phyloP scores from a whole-genome alignment of 2,113 vertebrate genomes.

The Calyptommatus sinebrachiatus region DNA sequence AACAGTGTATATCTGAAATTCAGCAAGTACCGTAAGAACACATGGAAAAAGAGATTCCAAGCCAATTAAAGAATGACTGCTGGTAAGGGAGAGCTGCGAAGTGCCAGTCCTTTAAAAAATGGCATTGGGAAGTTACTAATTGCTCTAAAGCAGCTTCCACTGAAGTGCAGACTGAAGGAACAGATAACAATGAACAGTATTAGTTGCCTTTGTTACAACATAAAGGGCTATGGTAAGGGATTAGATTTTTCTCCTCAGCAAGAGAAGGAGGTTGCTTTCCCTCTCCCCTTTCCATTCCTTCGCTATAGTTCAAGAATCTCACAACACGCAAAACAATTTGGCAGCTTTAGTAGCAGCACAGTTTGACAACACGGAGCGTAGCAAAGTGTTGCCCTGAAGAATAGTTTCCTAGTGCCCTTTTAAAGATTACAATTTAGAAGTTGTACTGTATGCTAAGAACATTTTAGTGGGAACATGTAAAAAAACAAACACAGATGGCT shows the following conservation, averaged over 20 bases:
- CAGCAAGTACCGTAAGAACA: slow-evolving; percentile 43
- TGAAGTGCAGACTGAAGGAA: slow-evolving; percentile 54
- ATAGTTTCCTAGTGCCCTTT: slow-evolving; percentile 33
- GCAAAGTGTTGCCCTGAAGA: slow-evolving; percentile 44
- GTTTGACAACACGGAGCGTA: slow-evolving; percentile 34
- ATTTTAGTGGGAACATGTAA: slow-evolving; percentile 49
- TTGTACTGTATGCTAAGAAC: slow-evolving; percentile 28
- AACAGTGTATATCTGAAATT: no score
- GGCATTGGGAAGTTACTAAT: slow-evolving; percentile 38
- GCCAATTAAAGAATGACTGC: slow-evolving; percentile 53
- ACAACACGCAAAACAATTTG: slow-evolving; percentile 39
- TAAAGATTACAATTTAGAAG: slow-evolving; percentile 33
- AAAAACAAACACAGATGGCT: slow-evolving; percentile 51
- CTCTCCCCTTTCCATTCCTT: slow-evolving; percentile 28
- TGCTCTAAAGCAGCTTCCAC: slow-evolving; percentile 37
- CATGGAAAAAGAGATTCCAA: slow-evolving; percentile 37
- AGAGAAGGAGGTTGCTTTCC: slow-evolving; percentile 37
- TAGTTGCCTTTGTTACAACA: slow-evolving; percentile 50
- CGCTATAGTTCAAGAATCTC: slow-evolving; percentile 50
- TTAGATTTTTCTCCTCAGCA: slow-evolving; percentile 53
- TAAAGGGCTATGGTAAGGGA: slow-evolving; percentile 46
- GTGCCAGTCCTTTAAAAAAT: slow-evolving; percentile 30
- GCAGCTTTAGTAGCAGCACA: slow-evolving; percentile 22
- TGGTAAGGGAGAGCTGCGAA: slow-evolving; percentile 45
- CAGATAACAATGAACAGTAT: slow-evolving; percentile 52